These are phyloP conservation scores for Marmota flaviventris DNA, from an alignment of 2,113 vertebrate species.

Conservation along the genomic window DNA sequence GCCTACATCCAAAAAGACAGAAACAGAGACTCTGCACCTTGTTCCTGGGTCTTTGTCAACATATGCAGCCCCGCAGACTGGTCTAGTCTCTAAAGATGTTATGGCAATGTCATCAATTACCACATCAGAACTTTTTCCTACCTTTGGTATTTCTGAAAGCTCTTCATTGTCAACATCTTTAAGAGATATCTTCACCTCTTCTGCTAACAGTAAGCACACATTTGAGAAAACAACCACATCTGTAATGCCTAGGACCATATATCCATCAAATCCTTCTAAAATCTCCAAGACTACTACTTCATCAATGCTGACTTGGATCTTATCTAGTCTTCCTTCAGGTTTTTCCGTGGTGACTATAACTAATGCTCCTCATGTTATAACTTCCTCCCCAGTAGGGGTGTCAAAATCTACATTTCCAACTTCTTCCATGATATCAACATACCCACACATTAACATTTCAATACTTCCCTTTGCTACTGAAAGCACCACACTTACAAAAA, in stretches of 20 bases:
- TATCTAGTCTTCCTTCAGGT: conserved; percentile 37
- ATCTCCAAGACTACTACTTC: conserved; percentile 36
- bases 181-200: conserved; percentile 11
- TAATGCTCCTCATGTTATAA: not conserved
- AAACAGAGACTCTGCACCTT: conserved; percentile 20
- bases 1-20: not conserved
- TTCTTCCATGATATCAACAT: not conserved
- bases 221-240: conserved; percentile 48
- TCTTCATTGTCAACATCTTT: conserved; percentile 57
- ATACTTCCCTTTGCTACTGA: not conserved
- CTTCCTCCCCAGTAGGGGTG: not conserved
- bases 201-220: conserved; percentile 10
- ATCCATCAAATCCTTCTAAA: conserved; percentile 6
- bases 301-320: not conserved
- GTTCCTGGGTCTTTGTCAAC: conserved; percentile 41
- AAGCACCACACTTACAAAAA: not conserved
- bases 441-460: conserved; percentile 31
- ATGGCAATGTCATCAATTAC: not conserved
- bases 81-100: conserved; percentile 36
- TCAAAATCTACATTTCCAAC: conserved; percentile 43
- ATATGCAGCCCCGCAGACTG: not conserved
- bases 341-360: not conserved
- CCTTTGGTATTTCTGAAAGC: conserved; percentile 31
- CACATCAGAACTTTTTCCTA: conserved; percentile 25
- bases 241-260: not conserved